Evolutionary conservation across 2,113 vertebrate species (phyloP).

Genomic region (Sigmodon hispidus): DNA sequence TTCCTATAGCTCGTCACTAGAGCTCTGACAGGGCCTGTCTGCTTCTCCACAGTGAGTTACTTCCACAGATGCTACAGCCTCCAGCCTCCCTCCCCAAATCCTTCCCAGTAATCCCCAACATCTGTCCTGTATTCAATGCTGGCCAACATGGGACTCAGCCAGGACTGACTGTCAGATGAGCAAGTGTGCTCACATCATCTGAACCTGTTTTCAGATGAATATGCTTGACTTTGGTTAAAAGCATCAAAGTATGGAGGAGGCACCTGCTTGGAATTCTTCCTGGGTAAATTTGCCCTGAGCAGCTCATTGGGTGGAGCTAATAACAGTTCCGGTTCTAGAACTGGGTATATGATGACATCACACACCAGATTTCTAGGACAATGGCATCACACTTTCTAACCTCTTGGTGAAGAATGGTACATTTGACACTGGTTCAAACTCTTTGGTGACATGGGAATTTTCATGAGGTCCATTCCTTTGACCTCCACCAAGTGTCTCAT

Average conservation of each 20-base stretch:
- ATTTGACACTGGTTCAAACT: slow-evolving; percentile 28
- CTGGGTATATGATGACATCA: neutral
- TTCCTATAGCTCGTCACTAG: neutral
- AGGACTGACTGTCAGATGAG: slow-evolving; percentile 83
- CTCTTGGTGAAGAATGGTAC: slow-evolving; percentile 44
- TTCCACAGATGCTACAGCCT: slow-evolving; percentile 62
- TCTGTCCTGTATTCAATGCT: slow-evolving; percentile 80
- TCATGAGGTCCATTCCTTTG: neutral
- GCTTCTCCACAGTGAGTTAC: slow-evolving; percentile 80
- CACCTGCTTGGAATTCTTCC: slow-evolving; percentile 84
- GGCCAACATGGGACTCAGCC: slow-evolving; percentile 72
- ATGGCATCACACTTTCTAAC: slow-evolving; percentile 39
- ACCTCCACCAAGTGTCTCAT: neutral
- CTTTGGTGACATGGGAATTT: neutral
- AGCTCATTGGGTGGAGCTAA: slow-evolving; percentile 59
- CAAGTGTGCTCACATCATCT: slow-evolving; percentile 69
- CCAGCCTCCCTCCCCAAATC: slow-evolving; percentile 71
- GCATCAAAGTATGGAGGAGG: slow-evolving; percentile 74
- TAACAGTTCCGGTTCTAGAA: slow-evolving; percentile 61
- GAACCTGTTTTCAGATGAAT: slow-evolving; percentile 81
- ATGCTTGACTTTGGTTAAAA: slow-evolving; percentile 68
- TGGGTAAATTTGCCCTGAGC: slow-evolving; percentile 74
- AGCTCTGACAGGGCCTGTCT: slow-evolving; percentile 53
- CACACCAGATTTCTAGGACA: neutral
- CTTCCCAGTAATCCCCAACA: slow-evolving; percentile 84